These are phyloP conservation scores for Gambelia wislizenii DNA, from an alignment of 2,797 vertebrate genomes.

Conservation along the genomic window DNA sequence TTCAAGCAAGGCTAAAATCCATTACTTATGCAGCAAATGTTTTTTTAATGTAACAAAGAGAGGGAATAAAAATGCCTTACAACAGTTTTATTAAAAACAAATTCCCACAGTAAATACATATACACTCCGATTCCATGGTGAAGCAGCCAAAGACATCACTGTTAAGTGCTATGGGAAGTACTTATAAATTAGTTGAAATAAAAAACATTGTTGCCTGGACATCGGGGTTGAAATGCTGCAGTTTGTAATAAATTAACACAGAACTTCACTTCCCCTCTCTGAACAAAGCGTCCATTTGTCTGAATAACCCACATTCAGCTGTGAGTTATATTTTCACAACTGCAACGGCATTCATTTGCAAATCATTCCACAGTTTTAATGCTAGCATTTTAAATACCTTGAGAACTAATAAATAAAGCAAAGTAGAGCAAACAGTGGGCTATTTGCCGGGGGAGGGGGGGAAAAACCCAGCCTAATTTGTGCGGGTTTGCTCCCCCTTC, in stretches of 20 bases:
- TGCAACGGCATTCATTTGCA: constrained; percentile 97
- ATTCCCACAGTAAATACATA: constrained; percentile 90
- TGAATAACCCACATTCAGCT: constrained; percentile 87
- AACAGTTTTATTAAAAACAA: constrained; percentile 89
- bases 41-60: constrained; percentile 80
- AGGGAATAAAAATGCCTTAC: constrained; percentile 83
- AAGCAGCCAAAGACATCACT: constrained; percentile 80
- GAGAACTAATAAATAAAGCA: constrained; percentile 91
- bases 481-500: constrained; percentile 63
- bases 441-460: constrained; percentile 70
- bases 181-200: constrained; percentile 89
- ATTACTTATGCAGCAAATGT: constrained; percentile 84
- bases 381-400: constrained; percentile 90
- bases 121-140: constrained; percentile 80
- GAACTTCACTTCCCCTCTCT: constrained; percentile 86
- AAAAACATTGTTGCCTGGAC: constrained; percentile 94
- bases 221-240: constrained; percentile 93
- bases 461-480: constrained; percentile 83
- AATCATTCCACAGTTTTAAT: constrained; percentile 91
- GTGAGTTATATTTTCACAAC: constrained; percentile 96
- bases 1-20: constrained; percentile 78
- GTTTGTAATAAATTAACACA: constrained; percentile 97
- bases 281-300: constrained; percentile 90
- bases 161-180: constrained; percentile 86
- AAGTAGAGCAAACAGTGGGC: constrained; percentile 90